Conservation (phyloP, 2,113 vertebrate species). For the Uropsilus gracilis region DNA sequence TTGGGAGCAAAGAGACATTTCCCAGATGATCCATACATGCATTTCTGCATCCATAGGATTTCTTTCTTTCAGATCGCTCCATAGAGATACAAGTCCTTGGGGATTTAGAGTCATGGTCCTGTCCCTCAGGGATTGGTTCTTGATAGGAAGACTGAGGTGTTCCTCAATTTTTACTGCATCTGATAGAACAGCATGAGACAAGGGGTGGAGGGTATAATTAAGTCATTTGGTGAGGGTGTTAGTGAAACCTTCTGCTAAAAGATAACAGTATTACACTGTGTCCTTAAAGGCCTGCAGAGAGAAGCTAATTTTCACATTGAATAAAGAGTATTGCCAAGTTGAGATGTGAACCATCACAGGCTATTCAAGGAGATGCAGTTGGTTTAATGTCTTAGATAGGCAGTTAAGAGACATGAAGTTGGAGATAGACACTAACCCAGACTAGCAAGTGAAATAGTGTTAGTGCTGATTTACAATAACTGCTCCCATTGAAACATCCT, state of each 20-base stretch:
- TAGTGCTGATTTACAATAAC: neutral
- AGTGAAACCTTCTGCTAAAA: neutral
- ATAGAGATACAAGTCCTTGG: neutral
- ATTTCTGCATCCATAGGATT: rapidly evolving
- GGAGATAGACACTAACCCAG: rapidly evolving
- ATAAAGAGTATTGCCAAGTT: neutral
- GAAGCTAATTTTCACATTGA: neutral
- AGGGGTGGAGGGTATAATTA: neutral
- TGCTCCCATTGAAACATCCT: rapidly evolving
- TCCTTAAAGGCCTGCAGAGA: neutral
- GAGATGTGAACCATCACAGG: neutral
- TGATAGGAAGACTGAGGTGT: neutral
- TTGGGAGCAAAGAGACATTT: too few species aligned
- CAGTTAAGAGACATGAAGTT: too few species aligned
- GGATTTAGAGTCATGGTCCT: rapidly evolving
- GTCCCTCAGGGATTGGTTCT: neutral
- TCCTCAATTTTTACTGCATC: neutral
- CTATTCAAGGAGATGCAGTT: rapidly evolving
- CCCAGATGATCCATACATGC: neutral
- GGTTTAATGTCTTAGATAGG: neutral
- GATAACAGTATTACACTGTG: too few species aligned
- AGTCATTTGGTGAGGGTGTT: neutral
- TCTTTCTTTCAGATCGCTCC: neutral
- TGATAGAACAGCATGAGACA: neutral
- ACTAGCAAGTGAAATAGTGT: neutral